Percentiles rank a stretch among this genome's conserved stretches.
Conservation (phyloP, 2,113 vertebrate species). For the Empidonax traillii region DNA sequence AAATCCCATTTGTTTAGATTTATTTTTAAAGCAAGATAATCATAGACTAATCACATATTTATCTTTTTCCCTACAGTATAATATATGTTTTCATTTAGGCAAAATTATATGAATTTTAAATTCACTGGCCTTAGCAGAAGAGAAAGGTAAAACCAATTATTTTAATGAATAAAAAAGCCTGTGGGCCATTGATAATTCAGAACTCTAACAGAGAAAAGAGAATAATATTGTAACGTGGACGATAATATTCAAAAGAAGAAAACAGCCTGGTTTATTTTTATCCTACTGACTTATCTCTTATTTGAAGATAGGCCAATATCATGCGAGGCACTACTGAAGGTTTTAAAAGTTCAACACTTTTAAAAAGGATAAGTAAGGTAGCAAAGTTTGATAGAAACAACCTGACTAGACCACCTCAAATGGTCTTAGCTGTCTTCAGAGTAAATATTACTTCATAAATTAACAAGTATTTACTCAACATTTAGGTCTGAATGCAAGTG, state of each 20-base stretch:
- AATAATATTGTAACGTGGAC: neutral
- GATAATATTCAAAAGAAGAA: neutral
- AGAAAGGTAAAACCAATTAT: slow-evolving; percentile 49
- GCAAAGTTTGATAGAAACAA: neutral
- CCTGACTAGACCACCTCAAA: neutral
- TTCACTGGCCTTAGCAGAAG: slow-evolving; percentile 2
- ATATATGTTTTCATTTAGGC: slow-evolving; percentile 48
- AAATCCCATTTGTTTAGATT: slow-evolving; percentile 51
- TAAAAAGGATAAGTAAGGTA: neutral
- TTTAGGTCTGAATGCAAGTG: neutral
- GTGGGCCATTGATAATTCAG: neutral
- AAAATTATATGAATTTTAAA: slow-evolving; percentile 51
- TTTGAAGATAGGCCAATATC: neutral
- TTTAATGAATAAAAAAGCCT: slow-evolving; percentile 41
- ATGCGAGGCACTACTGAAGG: neutral
- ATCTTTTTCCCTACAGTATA: slow-evolving; percentile 32
- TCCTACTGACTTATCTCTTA: neutral
- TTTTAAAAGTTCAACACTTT: neutral
- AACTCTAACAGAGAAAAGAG: neutral
- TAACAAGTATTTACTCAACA: neutral
- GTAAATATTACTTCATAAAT: neutral
- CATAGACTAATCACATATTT: slow-evolving; percentile 24
- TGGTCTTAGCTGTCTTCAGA: neutral
- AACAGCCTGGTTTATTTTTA: neutral
- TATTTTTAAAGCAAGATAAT: slow-evolving; percentile 53